Conservation (phyloP, 2,113 vertebrate species). For the Heterochromis multidens region DNA sequence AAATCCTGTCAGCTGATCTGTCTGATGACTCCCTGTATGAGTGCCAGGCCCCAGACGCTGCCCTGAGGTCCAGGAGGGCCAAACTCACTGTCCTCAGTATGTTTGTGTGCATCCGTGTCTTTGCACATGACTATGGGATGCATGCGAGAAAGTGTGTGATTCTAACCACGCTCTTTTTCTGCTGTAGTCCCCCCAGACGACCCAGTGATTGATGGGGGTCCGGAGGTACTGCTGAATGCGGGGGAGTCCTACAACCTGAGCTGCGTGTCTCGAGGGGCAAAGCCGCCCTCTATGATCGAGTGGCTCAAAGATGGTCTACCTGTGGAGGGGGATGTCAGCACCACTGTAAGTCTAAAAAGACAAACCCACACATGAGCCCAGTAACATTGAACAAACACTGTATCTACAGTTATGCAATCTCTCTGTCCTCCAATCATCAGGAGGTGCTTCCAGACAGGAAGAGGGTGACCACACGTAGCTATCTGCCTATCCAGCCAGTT, state of each 20-base stretch:
- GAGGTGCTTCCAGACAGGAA: constrained; percentile 88
- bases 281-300: constrained; percentile 84
- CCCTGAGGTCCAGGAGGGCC: constrained; percentile 88
- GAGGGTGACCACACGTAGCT: constrained; percentile 87
- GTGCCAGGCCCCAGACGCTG: constrained; percentile 93
- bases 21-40: constrained; percentile 91
- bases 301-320: constrained; percentile 89
- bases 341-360: constrained; percentile 73
- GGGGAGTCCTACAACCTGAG: constrained; percentile 90
- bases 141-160: not conserved
- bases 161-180: not conserved
- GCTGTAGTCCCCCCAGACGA: constrained; percentile 85
- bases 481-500: constrained; percentile 83
- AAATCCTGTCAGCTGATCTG: constrained; percentile 87
- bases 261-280: constrained; percentile 88
- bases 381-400: not conserved
- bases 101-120: not conserved
- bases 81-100: constrained; percentile 89
- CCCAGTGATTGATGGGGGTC: constrained; percentile 86
- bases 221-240: constrained; percentile 86
- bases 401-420: not conserved
- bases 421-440: constrained; percentile 50
- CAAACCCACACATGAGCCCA: not conserved
- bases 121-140: too few relatives aligned
- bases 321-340: constrained; percentile 81